Evolutionary conservation across 2,797 vertebrate genomes (phyloP), one percentile per base, ranked within the genome.

Genomic region (Chiloscyllium punctatum): DNA sequence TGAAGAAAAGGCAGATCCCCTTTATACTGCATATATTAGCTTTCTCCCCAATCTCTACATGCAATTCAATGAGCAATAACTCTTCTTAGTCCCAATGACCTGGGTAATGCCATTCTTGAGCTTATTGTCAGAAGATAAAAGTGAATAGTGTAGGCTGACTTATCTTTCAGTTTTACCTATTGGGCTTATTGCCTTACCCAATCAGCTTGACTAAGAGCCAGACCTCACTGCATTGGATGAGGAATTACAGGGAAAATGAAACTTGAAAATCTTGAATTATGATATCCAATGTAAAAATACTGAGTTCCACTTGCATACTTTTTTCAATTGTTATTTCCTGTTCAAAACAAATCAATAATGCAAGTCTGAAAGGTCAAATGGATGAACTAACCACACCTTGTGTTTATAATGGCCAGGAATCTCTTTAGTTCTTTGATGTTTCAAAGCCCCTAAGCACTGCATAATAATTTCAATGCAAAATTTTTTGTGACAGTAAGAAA

Each of bases 211-310:
- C n/a, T 92, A 92, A 92, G 21, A 42, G 42, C n/a, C 23, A 11
- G 30, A 91, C 33, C n/a, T n/a, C n/a, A 23, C 90, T 37, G 18
- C 37, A 68, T 92, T 42, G 90, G 90, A 92, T n/a, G 23, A 92
- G 66, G n/a, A 69, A 27, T 91, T 92, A 23, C 62, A 69, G 90
- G 66, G 90, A 69, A 92, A 92, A 37, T 37, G 33, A 51, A 92
- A 92, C 33, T 37, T 92, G 23, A 69, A 21, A 69, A 37, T n/a
- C n/a, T 92, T 92, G n/a, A 92, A 25, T 92, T 68, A 92, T 92
- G 66, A n/a, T 92, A 92, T 68, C 90, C 90, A 92, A 91, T 92
- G 62, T 92, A 92, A 92, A 92, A 92, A 92, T 42, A 62, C 16
- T 18, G 18, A 25, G 62, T 92, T 23, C 90, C 23, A 37, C 88